Evolutionary conservation across 2,113 vertebrate genomes (phyloP).

Genomic region (Gyps fulvus): DNA sequence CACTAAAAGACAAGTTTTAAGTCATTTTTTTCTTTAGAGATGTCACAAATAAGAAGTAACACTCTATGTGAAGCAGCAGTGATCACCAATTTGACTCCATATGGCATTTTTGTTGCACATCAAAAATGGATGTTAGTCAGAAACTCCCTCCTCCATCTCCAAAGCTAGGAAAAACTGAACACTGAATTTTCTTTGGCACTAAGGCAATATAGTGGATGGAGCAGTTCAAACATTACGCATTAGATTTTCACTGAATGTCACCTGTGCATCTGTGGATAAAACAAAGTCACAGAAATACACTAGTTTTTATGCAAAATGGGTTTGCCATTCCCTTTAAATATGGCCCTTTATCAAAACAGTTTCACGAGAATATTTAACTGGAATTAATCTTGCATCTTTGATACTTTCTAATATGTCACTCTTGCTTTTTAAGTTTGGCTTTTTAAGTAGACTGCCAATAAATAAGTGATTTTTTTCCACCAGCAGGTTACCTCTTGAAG

Average conservation of each 20-base stretch:
- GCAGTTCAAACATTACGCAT: not conserved
- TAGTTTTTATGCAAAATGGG: not conserved
- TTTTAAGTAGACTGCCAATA: constrained; percentile 34
- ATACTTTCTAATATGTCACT: constrained; percentile 18
- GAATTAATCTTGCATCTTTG: not conserved
- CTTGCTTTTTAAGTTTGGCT: constrained; percentile 20
- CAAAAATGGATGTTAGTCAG: constrained; percentile 37
- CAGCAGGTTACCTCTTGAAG: constrained; percentile 41
- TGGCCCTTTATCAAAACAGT: not conserved
- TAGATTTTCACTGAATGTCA: not conserved
- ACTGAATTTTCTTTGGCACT: not conserved
- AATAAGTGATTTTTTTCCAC: constrained; percentile 31
- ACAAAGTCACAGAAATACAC: not conserved
- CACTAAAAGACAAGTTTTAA: constrained; percentile 12
- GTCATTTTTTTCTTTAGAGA: not conserved
- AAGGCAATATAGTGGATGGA: not conserved
- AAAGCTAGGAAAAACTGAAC: not conserved
- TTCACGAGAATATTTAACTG: not conserved
- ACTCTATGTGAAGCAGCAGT: constrained; percentile 4
- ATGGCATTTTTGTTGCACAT: constrained; percentile 32
- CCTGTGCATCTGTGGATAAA: not conserved
- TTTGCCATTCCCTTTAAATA: not conserved
- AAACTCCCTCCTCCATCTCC: not conserved
- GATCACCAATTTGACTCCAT: constrained; percentile 44
- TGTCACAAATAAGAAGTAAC: constrained; percentile 19